Evolutionary conservation across 1,140 invertebrate species (phyloP).

Genomic region (Gonatopus flavifemur): DNA sequence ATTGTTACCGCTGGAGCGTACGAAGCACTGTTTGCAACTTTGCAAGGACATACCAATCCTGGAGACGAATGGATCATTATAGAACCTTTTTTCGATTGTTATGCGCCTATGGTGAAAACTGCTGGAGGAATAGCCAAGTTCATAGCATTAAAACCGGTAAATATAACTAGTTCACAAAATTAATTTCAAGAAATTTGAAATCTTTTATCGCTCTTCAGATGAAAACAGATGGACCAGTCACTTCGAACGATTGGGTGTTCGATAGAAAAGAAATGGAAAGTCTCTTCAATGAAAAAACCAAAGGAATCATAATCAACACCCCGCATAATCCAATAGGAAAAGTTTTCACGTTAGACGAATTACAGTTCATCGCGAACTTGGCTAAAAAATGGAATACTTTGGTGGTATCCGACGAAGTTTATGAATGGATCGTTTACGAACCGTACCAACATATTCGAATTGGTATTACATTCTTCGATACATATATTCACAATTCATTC

Average conservation of each 20-base stretch:
- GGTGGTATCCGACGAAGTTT: conserved; percentile 95
- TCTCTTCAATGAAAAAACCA: conserved; percentile 90
- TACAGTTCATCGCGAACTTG: conserved; percentile 80
- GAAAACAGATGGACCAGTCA: conserved; percentile 47
- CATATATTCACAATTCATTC: not conserved
- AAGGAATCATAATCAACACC: conserved; percentile 94
- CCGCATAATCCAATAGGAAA: conserved; percentile 96
- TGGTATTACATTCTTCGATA: conserved; percentile 61
- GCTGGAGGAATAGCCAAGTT: conserved; percentile 87
- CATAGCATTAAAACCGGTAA: conserved; percentile 83
- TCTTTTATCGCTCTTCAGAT: conserved; percentile 49
- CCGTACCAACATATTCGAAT: conserved; percentile 87
- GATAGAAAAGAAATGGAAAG: conserved; percentile 80
- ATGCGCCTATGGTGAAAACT: conserved; percentile 89
- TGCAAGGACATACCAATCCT: conserved; percentile 81
- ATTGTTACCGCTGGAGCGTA: conserved; percentile 91
- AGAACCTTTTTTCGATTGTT: conserved; percentile 98
- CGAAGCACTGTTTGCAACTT: conserved; percentile 82
- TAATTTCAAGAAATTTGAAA: conserved; percentile 9
- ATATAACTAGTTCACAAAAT: conserved; percentile 21
- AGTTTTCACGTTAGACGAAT: conserved; percentile 74
- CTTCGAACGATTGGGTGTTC: conserved; percentile 87
- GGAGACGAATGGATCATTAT: conserved; percentile 96
- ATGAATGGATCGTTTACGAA: conserved; percentile 95
- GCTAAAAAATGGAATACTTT: conserved; percentile 92